Evolutionary conservation across 2,888 invertebrate species (phyloP).

Genomic region (Tipula confusa): DNA sequence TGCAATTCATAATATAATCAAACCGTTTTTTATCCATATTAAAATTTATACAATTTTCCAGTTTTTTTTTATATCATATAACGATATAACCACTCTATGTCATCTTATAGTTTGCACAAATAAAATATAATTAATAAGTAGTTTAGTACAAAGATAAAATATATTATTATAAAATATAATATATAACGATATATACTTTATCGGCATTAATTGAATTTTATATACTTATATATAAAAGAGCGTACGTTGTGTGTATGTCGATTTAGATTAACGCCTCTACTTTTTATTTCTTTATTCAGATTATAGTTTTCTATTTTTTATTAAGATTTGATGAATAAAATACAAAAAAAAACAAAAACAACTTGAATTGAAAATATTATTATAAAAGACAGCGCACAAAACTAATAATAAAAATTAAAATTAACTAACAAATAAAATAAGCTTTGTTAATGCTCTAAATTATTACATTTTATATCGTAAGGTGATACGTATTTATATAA

Average conservation of each 20-base stretch:
- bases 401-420: constrained; percentile 1
- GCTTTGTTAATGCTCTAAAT: background rate
- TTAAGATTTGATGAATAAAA: constrained; percentile 14
- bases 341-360: background rate
- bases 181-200: background rate
- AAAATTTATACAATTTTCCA: no score
- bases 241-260: background rate
- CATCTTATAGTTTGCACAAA: background rate
- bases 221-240: background rate
- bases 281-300: background rate
- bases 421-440: background rate
- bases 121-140: constrained; percentile 20
- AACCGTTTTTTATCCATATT: no score
- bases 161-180: background rate
- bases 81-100: no score
- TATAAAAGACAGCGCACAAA: background rate
- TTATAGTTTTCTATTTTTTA: constrained; percentile 4
- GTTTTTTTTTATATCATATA: no score
- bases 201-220: background rate
- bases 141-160: background rate
- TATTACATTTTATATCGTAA: background rate
- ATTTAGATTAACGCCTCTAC: constrained; percentile 16
- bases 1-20: no score
- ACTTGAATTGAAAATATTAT: constrained; percentile 4
- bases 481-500: background rate